Conservation (phyloP, 2,888 invertebrate species). For the Aleiodes alternator region DNA sequence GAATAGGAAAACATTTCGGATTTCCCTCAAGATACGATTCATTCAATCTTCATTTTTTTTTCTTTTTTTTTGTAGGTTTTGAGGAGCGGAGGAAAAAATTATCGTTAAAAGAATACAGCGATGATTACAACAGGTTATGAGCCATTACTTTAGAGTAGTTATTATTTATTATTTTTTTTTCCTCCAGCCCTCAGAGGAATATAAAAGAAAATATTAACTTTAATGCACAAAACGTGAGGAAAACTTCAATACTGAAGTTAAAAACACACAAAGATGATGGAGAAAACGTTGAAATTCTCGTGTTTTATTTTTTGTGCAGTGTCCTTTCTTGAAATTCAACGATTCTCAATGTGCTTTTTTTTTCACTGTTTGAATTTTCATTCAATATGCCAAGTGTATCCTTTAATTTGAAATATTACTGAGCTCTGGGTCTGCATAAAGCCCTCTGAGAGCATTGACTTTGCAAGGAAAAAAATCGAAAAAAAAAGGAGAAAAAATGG, state of each 20-base stretch:
- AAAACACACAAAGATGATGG: not conserved
- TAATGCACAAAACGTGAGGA: conserved; percentile 26
- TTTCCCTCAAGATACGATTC: too few species aligned
- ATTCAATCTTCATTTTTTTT: too few species aligned
- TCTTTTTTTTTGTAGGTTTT: too few species aligned
- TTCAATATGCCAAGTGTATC: conserved; percentile 33
- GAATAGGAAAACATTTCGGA: too few species aligned
- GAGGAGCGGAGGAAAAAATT: not conserved
- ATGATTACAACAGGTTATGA: conserved; percentile 6
- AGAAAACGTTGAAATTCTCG: not conserved
- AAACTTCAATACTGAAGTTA: not conserved
- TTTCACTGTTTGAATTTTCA: conserved; percentile 7
- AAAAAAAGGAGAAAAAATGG: not conserved
- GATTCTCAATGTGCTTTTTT: not conserved
- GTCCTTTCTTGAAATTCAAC: not conserved
- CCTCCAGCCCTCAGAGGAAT: not conserved
- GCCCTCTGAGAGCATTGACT: conserved; percentile 9
- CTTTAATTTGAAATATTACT: conserved; percentile 35
- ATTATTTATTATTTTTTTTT: not conserved
- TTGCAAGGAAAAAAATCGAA: not conserved
- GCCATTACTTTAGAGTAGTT: not conserved
- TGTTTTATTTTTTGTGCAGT: not conserved
- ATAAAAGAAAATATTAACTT: conserved; percentile 21
- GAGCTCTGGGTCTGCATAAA: conserved; percentile 7
- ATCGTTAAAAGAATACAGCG: conserved; percentile 9